Evolutionary conservation across 2,797 vertebrate species (phyloP), one percentile per base, ranked within the genome.

Genomic region (Novumbra hubbsi): DNA sequence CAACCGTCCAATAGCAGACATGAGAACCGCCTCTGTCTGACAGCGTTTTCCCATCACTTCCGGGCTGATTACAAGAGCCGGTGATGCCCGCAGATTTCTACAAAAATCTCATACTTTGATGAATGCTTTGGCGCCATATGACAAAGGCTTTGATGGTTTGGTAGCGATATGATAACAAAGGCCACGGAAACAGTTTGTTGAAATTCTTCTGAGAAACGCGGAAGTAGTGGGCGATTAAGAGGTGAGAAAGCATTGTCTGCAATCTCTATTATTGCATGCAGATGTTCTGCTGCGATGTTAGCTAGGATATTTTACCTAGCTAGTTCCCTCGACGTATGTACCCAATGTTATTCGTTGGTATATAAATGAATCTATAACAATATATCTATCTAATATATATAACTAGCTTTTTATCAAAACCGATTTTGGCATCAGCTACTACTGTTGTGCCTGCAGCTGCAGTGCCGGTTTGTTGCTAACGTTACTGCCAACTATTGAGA

Each of bases 1-100:
- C 69, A 41, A 28, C 70, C 65, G 81, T 73, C 96, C 96, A 97
- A 97, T 96, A 88, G 78, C 83, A 70, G 80, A 50, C 24, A 1
- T 66, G 68, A 80, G 86, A 82, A 83, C 28, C 24, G n/a, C 17
- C 71, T 65, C 41, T 45, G 41, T 45, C 41, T 79, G 82, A 92
- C 92, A 90, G 88, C 88, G 77, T 81, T 14, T 2, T 19, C 55
- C 55, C 21, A 21, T 74, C 57, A 83, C 91, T 93, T 94, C 94
- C 94, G 90, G 91, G 78, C 86, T 87, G 77, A 73, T 68, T 71
- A 48, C 63, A 28, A 67, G 86, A 81, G 74, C 85, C 86, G 87
- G 84, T 80, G 88, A 85, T 85, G 78, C 76, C 79, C 50, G 50
- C 76, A 74, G 80, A 86, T 89, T 81, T 82, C 71, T 24, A 30